These are phyloP conservation scores for Epiblema foenella DNA, from an alignment of 2,888 invertebrate genomes.

Conservation along the genomic window DNA sequence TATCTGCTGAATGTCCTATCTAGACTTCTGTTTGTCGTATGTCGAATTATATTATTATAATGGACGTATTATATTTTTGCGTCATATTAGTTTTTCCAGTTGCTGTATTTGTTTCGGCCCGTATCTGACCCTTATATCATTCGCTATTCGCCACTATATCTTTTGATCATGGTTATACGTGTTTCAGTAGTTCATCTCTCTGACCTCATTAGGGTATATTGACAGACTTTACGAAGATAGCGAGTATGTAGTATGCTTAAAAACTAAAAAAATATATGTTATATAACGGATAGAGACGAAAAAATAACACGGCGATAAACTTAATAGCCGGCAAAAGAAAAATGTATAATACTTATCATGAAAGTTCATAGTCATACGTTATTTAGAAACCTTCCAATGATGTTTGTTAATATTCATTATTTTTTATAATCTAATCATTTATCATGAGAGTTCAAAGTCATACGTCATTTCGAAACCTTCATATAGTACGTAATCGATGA, in stretches of 20 bases:
- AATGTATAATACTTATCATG: too few species aligned
- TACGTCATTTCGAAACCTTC: not conserved
- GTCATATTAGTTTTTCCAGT: not conserved
- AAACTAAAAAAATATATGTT: too few species aligned
- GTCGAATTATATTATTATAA: constrained; percentile 1
- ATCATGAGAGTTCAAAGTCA: not conserved
- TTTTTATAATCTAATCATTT: not conserved
- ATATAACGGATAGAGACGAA: not conserved
- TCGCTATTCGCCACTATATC: too few species aligned
- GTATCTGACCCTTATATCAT: not conserved
- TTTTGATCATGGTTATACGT: too few species aligned
- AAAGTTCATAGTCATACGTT: too few species aligned
- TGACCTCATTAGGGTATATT: too few species aligned
- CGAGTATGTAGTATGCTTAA: too few species aligned
- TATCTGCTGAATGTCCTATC: constrained; percentile 2
- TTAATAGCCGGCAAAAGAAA: not conserved
- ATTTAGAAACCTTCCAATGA: too few species aligned
- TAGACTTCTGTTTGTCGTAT: not conserved
- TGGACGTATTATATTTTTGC: not conserved
- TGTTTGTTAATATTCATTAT: not conserved
- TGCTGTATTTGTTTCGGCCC: not conserved
- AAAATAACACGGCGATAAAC: not conserved
- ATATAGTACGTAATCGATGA: too few species aligned
- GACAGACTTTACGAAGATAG: too few species aligned
- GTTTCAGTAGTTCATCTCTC: too few species aligned